A percentile compares a stretch with the other conserved stretches of the same genome.
These are phyloP conservation scores for Acleris literana DNA, from an alignment of 2,888 invertebrate genomes.

Conservation along the genomic window DNA sequence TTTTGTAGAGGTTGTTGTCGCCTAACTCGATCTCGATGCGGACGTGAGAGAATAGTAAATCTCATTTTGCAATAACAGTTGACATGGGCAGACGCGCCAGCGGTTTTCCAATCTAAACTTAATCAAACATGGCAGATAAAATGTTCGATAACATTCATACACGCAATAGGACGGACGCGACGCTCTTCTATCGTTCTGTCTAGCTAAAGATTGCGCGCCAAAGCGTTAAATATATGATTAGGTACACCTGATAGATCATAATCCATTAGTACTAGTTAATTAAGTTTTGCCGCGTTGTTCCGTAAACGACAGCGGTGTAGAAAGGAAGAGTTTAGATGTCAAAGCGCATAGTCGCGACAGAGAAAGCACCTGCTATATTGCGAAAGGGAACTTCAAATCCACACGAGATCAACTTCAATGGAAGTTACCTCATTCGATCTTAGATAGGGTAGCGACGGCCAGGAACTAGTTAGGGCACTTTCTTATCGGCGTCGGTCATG, in stretches of 20 bases:
- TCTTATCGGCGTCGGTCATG: conserved; percentile 61
- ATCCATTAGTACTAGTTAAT: conserved; percentile 41
- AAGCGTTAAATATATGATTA: not conserved
- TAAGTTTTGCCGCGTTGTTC: conserved; percentile 40
- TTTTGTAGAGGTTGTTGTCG: conserved; percentile 78
- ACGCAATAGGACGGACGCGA: conserved; percentile 7
- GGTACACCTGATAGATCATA: conserved; percentile 37
- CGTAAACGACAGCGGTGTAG: conserved; percentile 44
- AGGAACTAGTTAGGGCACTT: conserved; percentile 71
- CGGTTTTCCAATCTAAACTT: conserved; percentile 56
- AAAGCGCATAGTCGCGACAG: conserved; percentile 72
- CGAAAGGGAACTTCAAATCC: conserved; percentile 78
- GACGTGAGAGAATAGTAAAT: conserved; percentile 78
- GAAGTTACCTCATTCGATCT: conserved; percentile 62
- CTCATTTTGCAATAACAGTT: conserved; percentile 69
- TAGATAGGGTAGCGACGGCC: conserved; percentile 57
- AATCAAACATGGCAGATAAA: conserved; percentile 43
- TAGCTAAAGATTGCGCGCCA: not conserved
- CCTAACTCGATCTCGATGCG: conserved; percentile 76
- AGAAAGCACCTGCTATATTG: conserved; percentile 76
- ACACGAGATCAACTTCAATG: conserved; percentile 62
- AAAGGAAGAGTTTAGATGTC: conserved; percentile 81
- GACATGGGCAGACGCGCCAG: conserved; percentile 56
- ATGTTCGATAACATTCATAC: conserved; percentile 12
- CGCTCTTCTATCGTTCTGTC: not conserved